Base-by-base conservation (phyloP, 2,888 invertebrate species). In the Cyclophora albipunctata region DNA sequence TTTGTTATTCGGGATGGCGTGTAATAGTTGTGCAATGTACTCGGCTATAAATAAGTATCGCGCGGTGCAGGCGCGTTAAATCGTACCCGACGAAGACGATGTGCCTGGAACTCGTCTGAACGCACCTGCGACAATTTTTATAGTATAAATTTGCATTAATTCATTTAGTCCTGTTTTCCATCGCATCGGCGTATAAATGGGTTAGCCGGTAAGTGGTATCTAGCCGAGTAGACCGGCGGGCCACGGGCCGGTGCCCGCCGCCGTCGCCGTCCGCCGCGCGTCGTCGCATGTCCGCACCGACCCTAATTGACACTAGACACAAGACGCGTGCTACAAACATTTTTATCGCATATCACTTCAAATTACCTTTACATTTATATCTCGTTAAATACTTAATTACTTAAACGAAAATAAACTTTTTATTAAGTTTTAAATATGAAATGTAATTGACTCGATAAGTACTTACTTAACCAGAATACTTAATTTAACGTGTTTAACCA, bases 91-190 rank as follows among this genome's bases (percentile, higher is more conserved):
- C 78, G 78, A 78, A 56, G 52, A 54, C 42, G 42, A 7, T 7
- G 42, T 78, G 78, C 77, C 70, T 83, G 82, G 79, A 87, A 88
- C 87, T 79, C 77, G 88, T 86, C 86, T 71, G 64, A 54, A 63
- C 72, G 84, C 88, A 88, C 88, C 88, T 88, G 88, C 87, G 86
- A 88, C 87, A 87, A 85, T 87, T 88, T 88, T 87, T 87, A 88
- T 85, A 82, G 88, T 86, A 87, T 88, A 87, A 81, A 87, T 88
- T 88, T 85, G 82, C 87, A 87, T 88, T 85, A 86, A 88, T 86
- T 86, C 85, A 86, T 86, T 86, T 86, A 81, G 81, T 83, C 83
- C 85, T 85, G 85, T 87, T 86, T 84, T 79, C 54, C 79, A 83
- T 73, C 75, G 78, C 73, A 65, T 51, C 63, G 57, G 68, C 68